Evolutionary conservation across 2,113 vertebrate genomes (phyloP).

Genomic region (Synodontis membranacea): DNA sequence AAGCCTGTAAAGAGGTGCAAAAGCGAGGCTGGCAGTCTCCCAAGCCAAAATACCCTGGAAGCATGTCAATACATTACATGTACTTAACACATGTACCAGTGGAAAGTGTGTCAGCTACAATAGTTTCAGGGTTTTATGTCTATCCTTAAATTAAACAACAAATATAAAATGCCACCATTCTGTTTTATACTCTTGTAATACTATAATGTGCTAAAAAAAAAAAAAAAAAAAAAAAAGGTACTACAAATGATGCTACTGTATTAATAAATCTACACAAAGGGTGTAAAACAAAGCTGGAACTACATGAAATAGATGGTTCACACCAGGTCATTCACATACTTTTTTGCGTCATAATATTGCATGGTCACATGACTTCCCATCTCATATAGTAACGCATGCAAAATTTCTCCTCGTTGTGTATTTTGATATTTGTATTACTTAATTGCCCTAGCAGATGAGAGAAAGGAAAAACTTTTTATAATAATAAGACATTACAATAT

Average conservation of each 20-base stretch:
- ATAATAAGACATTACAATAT: neutral
- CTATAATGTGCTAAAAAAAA: constrained; percentile 19
- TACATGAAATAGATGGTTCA: neutral
- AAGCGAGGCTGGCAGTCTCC: constrained; percentile 73
- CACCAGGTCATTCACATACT: neutral
- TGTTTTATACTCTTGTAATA: constrained; percentile 40
- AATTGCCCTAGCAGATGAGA: neutral
- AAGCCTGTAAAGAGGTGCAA: constrained; percentile 76
- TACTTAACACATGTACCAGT: constrained; percentile 66
- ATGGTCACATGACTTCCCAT: neutral
- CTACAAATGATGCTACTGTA: neutral
- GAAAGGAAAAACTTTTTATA: neutral
- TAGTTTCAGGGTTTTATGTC: constrained; percentile 50
- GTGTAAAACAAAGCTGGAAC: neutral
- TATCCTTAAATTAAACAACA: constrained; percentile 49
- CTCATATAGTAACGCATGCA: too few relatives aligned
- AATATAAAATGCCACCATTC: constrained; percentile 32
- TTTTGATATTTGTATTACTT: neutral
- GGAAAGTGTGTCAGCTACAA: constrained; percentile 60
- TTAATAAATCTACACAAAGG: neutral
- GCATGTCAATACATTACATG: constrained; percentile 74
- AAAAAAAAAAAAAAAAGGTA: neutral
- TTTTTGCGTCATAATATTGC: neutral
- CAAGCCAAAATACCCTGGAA: constrained; percentile 77
- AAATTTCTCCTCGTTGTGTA: neutral